phyloP scores from a whole-genome alignment of 2,113 vertebrate species.

The Lycaon pictus region DNA sequence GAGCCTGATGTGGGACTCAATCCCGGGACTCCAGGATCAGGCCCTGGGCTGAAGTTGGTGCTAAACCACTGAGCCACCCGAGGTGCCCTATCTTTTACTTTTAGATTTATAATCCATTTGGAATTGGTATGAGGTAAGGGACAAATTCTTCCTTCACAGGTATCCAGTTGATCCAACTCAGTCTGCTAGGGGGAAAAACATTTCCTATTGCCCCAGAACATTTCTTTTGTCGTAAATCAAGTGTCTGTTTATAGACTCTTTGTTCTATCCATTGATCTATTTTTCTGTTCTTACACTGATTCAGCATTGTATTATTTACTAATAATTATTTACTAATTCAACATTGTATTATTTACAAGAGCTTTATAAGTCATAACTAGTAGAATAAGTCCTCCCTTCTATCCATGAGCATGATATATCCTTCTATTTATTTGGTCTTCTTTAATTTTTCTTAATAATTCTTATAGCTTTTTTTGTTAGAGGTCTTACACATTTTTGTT shows the following conservation, averaged over 20 bases:
- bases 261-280: background rate
- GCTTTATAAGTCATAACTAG: background rate
- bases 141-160: background rate
- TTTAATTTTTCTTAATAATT: constrained; percentile 44
- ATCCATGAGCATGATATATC: background rate
- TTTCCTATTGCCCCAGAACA: constrained; percentile 3
- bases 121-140: background rate
- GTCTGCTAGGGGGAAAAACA: background rate
- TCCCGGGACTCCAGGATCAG: too few species aligned
- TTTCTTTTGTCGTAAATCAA: background rate
- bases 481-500: background rate
- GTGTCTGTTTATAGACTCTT: background rate
- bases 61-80: too few species aligned
- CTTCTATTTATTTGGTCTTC: background rate
- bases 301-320: background rate
- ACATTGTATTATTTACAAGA: background rate
- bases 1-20: too few species aligned
- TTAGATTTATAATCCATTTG: constrained; percentile 42
- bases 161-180: background rate
- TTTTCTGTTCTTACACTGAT: background rate
- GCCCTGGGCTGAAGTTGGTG: too few species aligned
- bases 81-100: background rate
- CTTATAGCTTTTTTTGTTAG: background rate
- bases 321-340: background rate
- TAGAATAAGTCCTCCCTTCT: background rate